phyloP scores from a whole-genome alignment of 2,888 invertebrate species.

The Tipula lateralis region DNA sequence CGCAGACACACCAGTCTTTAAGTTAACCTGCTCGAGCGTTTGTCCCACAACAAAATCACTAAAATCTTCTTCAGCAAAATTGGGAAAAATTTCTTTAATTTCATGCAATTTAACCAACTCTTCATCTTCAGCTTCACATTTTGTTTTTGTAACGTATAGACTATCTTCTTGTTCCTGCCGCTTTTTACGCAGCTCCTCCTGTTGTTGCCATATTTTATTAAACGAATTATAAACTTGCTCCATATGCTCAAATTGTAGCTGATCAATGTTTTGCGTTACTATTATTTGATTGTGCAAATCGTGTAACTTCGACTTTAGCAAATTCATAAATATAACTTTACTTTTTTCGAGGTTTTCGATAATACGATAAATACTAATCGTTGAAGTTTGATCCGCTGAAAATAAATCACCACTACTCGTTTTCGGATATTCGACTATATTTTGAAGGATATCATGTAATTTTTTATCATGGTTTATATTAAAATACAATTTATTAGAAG shows the following conservation, averaged over 20 bases:
- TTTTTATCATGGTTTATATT: conserved; percentile 39
- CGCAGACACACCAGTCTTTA: conserved; percentile 37
- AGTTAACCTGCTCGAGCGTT: conserved; percentile 50
- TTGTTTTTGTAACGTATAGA: conserved; percentile 66
- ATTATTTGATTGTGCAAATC: conserved; percentile 64
- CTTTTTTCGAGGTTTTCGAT: conserved; percentile 41
- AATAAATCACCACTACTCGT: conserved; percentile 33
- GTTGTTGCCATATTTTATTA: conserved; percentile 69
- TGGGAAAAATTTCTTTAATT: conserved; percentile 66
- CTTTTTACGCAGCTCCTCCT: conserved; percentile 62
- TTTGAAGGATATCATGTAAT: conserved; percentile 39
- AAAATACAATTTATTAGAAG: conserved; percentile 30
- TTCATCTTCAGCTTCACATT: conserved; percentile 63
- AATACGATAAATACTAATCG: conserved; percentile 40
- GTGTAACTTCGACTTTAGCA: conserved; percentile 64
- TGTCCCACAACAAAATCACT: conserved; percentile 56
- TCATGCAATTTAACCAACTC: conserved; percentile 61
- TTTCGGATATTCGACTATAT: conserved; percentile 44
- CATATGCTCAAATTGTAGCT: conserved; percentile 50
- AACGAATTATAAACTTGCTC: conserved; percentile 57
- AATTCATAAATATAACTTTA: conserved; percentile 46
- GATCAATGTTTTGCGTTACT: conserved; percentile 52
- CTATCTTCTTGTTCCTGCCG: conserved; percentile 70
- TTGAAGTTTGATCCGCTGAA: background rate
- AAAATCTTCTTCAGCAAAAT: conserved; percentile 64